Evolutionary conservation across 2,888 invertebrate species (phyloP).

Genomic region (Apodemia zela): DNA sequence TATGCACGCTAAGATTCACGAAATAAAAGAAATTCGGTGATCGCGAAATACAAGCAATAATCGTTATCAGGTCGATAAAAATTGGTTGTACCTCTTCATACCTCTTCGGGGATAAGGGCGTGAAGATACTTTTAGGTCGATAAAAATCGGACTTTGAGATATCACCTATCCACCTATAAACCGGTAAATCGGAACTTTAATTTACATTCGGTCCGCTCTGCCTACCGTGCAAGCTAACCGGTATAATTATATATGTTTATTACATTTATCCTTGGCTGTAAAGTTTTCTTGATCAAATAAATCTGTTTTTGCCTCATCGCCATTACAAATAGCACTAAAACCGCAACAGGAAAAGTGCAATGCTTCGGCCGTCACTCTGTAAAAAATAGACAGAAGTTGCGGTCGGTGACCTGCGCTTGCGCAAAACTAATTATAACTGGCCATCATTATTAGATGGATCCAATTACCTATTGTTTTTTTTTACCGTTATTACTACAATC

Average conservation of each 20-base stretch:
- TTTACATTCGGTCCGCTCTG: too few relatives aligned
- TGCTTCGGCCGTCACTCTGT: neutral
- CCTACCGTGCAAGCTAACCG: too few relatives aligned
- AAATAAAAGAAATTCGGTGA: too few relatives aligned
- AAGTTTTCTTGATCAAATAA: neutral
- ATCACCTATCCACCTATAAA: too few relatives aligned
- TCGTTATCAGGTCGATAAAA: too few relatives aligned
- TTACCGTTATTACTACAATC: neutral
- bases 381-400: constrained; percentile 2
- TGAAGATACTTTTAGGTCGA: too few relatives aligned
- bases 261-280: neutral
- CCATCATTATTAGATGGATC: constrained; percentile 7
- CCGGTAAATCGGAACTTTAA: too few relatives aligned
- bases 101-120: too few relatives aligned
- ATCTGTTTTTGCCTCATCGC: neutral
- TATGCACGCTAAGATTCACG: too few relatives aligned
- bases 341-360: constrained; percentile 13
- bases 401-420: constrained; percentile 6
- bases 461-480: constrained; percentile 7
- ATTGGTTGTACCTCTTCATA: too few relatives aligned
- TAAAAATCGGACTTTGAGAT: too few relatives aligned
- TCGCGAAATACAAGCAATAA: too few relatives aligned
- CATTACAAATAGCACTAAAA: neutral
- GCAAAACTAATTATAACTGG: constrained; percentile 8
- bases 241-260: neutral